Evolutionary conservation across 2,113 vertebrate genomes (phyloP).

Genomic region (Ageneiosus marmoratus): DNA sequence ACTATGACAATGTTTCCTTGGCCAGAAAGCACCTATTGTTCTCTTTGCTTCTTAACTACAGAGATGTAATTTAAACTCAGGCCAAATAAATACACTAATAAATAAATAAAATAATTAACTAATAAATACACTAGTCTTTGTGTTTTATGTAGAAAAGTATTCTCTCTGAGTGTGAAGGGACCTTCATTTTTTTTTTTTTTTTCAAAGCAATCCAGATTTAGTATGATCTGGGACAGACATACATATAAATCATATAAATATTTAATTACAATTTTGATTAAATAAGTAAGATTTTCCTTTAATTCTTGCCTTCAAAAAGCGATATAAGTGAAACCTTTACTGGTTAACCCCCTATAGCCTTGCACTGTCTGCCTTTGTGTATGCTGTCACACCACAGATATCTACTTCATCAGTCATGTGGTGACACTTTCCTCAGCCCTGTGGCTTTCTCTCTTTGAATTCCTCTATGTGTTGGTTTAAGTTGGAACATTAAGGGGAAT

Average conservation of each 20-base stretch:
- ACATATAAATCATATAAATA: neutral
- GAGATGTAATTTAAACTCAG: neutral
- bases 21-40: too few relatives aligned
- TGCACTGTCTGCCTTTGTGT: constrained; percentile 45
- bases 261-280: neutral
- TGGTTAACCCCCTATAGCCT: constrained; percentile 48
- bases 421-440: constrained; percentile 45
- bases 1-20: too few relatives aligned
- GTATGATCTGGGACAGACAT: neutral
- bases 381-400: constrained; percentile 52
- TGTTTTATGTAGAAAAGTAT: neutral
- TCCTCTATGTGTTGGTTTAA: constrained; percentile 53
- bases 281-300: neutral
- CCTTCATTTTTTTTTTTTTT: neutral
- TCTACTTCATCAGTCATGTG: constrained; percentile 60
- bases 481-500: constrained; percentile 47
- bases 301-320: neutral
- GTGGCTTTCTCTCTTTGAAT: constrained; percentile 51
- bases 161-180: neutral
- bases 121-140: neutral
- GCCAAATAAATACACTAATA: neutral
- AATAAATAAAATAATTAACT: too few relatives aligned
- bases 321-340: neutral
- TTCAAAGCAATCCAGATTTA: neutral
- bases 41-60: neutral